These are phyloP conservation scores for Hippocampus mohnikei DNA, from an alignment of 2,113 vertebrate species.

Conservation along the genomic window DNA sequence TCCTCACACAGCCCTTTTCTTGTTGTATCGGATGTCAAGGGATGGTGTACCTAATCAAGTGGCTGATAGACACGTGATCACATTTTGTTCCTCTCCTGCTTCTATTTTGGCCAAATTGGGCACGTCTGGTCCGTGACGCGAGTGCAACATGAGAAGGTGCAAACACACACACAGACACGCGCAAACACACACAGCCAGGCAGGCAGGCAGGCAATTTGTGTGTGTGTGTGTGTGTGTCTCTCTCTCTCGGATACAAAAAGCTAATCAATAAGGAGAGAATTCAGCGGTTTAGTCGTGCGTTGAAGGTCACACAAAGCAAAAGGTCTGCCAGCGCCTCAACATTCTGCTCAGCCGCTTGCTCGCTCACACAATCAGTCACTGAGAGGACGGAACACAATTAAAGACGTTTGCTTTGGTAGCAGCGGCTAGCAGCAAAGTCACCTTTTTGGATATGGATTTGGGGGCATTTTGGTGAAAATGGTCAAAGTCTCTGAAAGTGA, in stretches of 20 bases:
- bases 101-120: constrained; percentile 8
- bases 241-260: constrained; percentile 13
- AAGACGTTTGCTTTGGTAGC: neutral
- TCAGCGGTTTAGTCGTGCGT: constrained; percentile 13
- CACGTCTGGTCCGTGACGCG: neutral
- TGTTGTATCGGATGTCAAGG: neutral
- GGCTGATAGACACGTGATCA: neutral
- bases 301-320: constrained; percentile 66
- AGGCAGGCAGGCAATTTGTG: constrained; percentile 29
- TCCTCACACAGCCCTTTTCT: neutral
- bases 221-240: constrained; percentile 28
- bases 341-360: constrained; percentile 29
- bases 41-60: neutral
- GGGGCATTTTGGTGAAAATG: neutral
- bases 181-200: neutral
- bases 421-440: neutral
- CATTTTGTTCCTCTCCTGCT: neutral
- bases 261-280: constrained; percentile 7
- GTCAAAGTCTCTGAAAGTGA: neutral
- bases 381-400: neutral
- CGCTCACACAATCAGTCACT: neutral
- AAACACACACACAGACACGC: neutral
- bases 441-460: neutral
- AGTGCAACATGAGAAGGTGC: constrained; percentile 1
- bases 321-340: constrained; percentile 50